phyloP scores from a whole-genome alignment of 2,113 vertebrate species.

The Oostethus manadensis region DNA sequence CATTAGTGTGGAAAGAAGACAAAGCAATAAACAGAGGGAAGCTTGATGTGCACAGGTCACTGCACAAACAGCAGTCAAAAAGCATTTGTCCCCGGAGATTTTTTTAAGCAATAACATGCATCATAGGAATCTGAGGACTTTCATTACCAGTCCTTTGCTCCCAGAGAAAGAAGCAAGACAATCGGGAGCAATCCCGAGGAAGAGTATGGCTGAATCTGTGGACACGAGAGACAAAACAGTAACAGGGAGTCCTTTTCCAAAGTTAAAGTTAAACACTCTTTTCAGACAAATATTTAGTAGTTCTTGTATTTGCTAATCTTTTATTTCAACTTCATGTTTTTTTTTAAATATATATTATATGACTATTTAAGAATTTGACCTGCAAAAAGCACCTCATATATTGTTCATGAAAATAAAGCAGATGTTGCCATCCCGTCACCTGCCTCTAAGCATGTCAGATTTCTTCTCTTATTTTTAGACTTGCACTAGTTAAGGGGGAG shows the following conservation, averaged over 20 bases:
- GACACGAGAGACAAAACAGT: constrained; percentile 17
- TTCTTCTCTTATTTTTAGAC: constrained; percentile 84
- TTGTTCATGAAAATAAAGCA: constrained; percentile 90
- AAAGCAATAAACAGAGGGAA: constrained; percentile 70
- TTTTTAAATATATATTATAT: no score
- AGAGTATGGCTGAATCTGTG: constrained; percentile 30
- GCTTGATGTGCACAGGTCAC: constrained; percentile 75
- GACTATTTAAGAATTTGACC: constrained; percentile 87
- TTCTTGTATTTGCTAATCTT: constrained; percentile 54
- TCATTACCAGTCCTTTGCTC: constrained; percentile 64
- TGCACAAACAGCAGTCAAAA: constrained; percentile 75
- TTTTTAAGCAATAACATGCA: constrained; percentile 54
- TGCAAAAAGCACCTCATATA: constrained; percentile 98
- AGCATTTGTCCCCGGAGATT: constrained; percentile 60
- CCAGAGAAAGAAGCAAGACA: constrained; percentile 24
- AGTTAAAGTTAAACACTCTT: constrained; percentile 49
- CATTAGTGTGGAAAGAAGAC: constrained; percentile 77
- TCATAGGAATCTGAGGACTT: constrained; percentile 45
- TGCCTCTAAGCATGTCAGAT: constrained; percentile 85
- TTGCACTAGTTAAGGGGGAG: constrained; percentile 85
- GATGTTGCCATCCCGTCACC: constrained; percentile 41
- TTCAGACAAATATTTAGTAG: constrained; percentile 47
- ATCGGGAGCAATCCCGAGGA: constrained; percentile 21
- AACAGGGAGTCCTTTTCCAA: constrained; percentile 19
- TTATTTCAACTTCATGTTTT: constrained; percentile 45